Evolutionary conservation across 2,113 vertebrate genomes (phyloP), one percentile per base, ranked within the genome.

Genomic region (Semnornis frantzii): DNA sequence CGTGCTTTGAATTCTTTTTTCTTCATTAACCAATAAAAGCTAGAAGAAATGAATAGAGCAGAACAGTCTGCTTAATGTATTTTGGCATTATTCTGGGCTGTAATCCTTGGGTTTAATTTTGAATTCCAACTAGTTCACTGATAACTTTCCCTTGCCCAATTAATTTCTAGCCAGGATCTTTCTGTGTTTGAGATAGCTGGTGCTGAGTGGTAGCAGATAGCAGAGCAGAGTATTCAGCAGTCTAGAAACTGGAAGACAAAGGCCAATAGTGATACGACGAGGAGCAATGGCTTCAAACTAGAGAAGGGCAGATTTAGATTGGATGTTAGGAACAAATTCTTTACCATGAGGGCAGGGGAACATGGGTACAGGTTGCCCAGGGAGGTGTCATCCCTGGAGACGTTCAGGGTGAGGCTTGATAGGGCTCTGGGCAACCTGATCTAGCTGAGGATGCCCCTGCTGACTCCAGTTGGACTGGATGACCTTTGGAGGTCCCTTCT

Each of bases 21-120:
- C 92, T 96, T 97, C 96, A 96, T 96, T 97, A 96, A 96, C 90
- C 88, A 93, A 80, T 85, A 84, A 92, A 95, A 92, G 95, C 95
- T 88, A 10, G 59, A 72, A 78, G 82, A 92, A 60, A 81, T 4
- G 7, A 80, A 46, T 75, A 69, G 92, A 90, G 74, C 24, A 68
- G 52, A 85, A 73, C 19, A 82, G 80, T 65, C 87, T 89, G 37
- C 68, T 80, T 92, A 87, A 92, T 85, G 68, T 75, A 42, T 87
- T 92, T 96, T 62, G 73, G 37, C 42, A 34, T 93, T 94, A 62
- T 66, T 83, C 75, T 79, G 64, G 89, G 64, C 57, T 71, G 24
- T 87, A 92, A 85, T 89, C 68, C 52, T 75, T 81, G 48, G 1
- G 85, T 87, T 85, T 85, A 90, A 72, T 93, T 89, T 69, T 58